Evolutionary conservation across 2,797 vertebrate species (phyloP).

Genomic region (Gymnoscopelus microlampas): DNA sequence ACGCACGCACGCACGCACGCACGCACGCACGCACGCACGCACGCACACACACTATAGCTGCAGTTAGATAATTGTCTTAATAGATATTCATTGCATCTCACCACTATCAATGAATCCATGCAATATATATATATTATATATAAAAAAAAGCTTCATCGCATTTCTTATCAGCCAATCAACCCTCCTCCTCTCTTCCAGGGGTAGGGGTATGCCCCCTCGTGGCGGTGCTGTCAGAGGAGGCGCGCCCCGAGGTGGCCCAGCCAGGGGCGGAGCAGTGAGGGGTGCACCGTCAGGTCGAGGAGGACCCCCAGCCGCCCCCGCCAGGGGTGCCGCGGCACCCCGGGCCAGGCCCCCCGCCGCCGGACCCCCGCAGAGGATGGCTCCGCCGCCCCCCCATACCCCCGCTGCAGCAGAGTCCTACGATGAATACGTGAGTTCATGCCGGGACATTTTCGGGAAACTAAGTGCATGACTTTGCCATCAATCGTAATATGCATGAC

Average conservation of each 20-base stretch:
- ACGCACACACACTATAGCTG: no score
- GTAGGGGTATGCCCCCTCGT: constrained; percentile 87
- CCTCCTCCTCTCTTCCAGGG: constrained; percentile 73
- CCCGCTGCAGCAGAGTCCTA: constrained; percentile 84
- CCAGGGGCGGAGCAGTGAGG: constrained; percentile 87
- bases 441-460: background rate
- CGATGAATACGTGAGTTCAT: constrained; percentile 91
- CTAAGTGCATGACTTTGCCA: no score
- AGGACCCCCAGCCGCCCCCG: constrained; percentile 84
- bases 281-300: constrained; percentile 87
- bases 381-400: constrained; percentile 73
- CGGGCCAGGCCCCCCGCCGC: constrained; percentile 86
- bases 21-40: no score
- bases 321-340: constrained; percentile 84
- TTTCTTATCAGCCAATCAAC: no score
- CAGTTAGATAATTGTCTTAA: no score
- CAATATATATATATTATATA: no score
- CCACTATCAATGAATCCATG: no score
- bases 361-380: constrained; percentile 91
- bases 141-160: no score
- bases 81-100: no score
- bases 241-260: constrained; percentile 87
- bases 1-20: no score
- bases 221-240: constrained; percentile 80
- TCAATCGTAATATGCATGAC: background rate